phyloP scores from a whole-genome alignment of 1,140 invertebrate genomes.

The Drosophila insularis region DNA sequence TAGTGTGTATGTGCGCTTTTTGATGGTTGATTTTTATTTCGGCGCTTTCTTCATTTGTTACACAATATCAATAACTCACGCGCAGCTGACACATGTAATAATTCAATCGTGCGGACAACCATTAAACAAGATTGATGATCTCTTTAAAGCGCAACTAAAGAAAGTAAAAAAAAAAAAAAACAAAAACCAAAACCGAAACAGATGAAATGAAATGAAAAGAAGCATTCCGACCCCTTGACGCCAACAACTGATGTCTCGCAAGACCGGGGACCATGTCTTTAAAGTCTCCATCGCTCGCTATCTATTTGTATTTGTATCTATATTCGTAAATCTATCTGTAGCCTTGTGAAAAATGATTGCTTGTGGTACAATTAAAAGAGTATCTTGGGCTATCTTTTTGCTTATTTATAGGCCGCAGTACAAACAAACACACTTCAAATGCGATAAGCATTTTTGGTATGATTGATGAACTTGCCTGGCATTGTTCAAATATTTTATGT shows the following conservation, averaged over 20 bases:
- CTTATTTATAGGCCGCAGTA: slow-evolving; percentile 44
- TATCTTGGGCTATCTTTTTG: slow-evolving; percentile 30
- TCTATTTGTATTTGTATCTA: slow-evolving; percentile 12
- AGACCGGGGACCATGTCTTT: slow-evolving; percentile 40
- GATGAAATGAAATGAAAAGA: slow-evolving; percentile 5
- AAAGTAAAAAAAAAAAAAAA: slow-evolving; percentile 1
- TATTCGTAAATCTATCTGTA: slow-evolving; percentile 9
- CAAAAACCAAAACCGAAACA: slow-evolving; percentile 15
- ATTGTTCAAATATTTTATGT: slow-evolving; percentile 17
- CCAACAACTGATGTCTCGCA: slow-evolving; percentile 22
- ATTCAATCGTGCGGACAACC: slow-evolving; percentile 82
- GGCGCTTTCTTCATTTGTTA: slow-evolving; percentile 76
- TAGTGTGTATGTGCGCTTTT: slow-evolving; percentile 22
- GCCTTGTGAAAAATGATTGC: slow-evolving; percentile 62
- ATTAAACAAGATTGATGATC: slow-evolving; percentile 82
- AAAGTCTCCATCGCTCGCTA: slow-evolving; percentile 30
- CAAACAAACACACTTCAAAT: slow-evolving; percentile 5
- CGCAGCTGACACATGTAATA: slow-evolving; percentile 82
- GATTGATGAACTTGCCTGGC: slow-evolving; percentile 24
- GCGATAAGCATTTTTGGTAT: slow-evolving; percentile 18
- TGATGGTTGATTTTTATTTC: slow-evolving; percentile 74
- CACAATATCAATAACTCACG: slow-evolving; percentile 80
- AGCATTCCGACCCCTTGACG: slow-evolving; percentile 55
- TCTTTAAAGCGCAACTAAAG: slow-evolving; percentile 59
- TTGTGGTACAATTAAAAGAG: slow-evolving; percentile 63